A percentile compares a stretch with the other conserved stretches of the same genome.
Conservation (phyloP, 1,140 invertebrate species). For the Probaryconus sp. region DNA sequence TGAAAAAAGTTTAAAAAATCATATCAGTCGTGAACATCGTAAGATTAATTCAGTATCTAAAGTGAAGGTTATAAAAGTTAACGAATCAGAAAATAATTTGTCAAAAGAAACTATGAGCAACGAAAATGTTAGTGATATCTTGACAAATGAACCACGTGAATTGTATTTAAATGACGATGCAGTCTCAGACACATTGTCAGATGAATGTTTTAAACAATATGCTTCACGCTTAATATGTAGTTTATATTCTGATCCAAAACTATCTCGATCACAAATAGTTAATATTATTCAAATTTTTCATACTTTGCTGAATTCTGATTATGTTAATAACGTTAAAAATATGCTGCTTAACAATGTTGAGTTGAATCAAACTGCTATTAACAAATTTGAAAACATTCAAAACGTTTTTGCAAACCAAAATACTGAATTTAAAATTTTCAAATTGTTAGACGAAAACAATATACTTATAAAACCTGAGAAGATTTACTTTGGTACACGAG, state of each 20-base stretch:
- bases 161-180: no score
- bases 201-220: no score
- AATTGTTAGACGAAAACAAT: neutral
- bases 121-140: no score
- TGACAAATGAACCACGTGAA: no score
- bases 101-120: no score
- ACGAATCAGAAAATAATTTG: no score
- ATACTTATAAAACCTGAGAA: neutral
- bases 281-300: neutral
- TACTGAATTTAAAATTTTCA: neutral
- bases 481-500: conserved; percentile 4
- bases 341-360: neutral
- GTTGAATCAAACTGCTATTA: no score
- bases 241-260: conserved; percentile 1
- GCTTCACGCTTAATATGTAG: neutral
- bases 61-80: no score
- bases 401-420: neutral
- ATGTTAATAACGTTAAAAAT: conserved; percentile 4
- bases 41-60: no score
- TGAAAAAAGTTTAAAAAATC: no score
- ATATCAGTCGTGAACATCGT: no score
- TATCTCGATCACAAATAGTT: neutral
- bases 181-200: no score
- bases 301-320: neutral
- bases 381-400: conserved; percentile 2